Evolutionary conservation across 1,140 invertebrate genomes (phyloP), one percentile per base, ranked within the genome.

Genomic region (Neoseiulus cucumeris): DNA sequence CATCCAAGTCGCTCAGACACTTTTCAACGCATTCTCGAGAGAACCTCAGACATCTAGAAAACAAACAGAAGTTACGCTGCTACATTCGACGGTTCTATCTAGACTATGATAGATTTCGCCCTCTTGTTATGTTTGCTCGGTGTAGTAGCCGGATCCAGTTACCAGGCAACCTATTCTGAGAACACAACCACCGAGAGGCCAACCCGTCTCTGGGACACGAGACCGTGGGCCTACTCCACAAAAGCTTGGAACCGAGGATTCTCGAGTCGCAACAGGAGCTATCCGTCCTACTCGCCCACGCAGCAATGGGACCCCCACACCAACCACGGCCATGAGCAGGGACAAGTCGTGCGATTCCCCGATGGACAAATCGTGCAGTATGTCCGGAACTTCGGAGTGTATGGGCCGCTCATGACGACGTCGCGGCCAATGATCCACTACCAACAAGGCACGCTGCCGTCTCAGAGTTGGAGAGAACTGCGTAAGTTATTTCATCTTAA

Each of bases 271-370:
- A 59, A 59, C 25, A 29, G 51, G 51, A 59, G 51, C 51, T 59
- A 59, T 25, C 51, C 51, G 51, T 18, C 51, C 9, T 20, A 59
- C 14, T 20, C 22, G 17, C 51, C 51, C 1, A 59, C 51, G 14
- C 51, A 20, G 6, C 51, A 59, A 59, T 59, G 51, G 51, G 51
- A 59, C 9, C 51, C 51, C 22, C 22, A 59, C 51, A 25, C 33
- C 17, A 59, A 59, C 51, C 51, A 59, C n/a, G 51, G 51, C 4
- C 51, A 59, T 59, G 51, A 59, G 33, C 51, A 59, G 51, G 51
- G 51, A 2, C 51, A 59, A 20, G 22, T 59, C 14, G 51, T 59
- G 14, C 17, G 51, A 29, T 59, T 29, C 33, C 51, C 51, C 51
- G 22, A 59, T 25, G 51, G 51, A 18, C 51, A 59, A 20, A 59